Evolutionary conservation across 1,140 invertebrate genomes (phyloP), one percentile per base, ranked within the genome.

Genomic region (Heliconius congener): DNA sequence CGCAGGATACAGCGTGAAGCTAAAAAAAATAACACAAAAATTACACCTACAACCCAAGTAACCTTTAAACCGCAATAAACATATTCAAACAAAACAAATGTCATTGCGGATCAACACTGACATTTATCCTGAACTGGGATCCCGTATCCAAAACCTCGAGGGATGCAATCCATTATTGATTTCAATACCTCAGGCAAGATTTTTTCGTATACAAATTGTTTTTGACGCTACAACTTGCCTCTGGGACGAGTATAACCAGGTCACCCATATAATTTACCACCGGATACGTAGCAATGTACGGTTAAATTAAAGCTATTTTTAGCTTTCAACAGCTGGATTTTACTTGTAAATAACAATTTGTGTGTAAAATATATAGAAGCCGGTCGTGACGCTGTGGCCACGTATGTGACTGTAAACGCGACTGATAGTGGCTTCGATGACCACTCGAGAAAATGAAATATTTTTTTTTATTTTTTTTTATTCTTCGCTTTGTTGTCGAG

Each of bases 151-250:
- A 70, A 76, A 60, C 60, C 74, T 42, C 60, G 2, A 13, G 74
- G 57, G 74, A 71, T 57, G 23, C 60, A 76, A 50, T 76, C 57
- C 57, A 71, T 76, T 76, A 76, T 76, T 76, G 74, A 76, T 76
- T 76, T 76, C 39, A 55, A 71, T 76, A 30, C 55, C 55, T 70
- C 30, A 60, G 60, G 11, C 74, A 66, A 30, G 60, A 66, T 66
- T 76, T 76, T 76, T 76, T 71, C n/a, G 39, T 70, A 71, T 19
- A 76, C 60, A 76, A 71, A 76, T 76, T 71, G 60, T 76, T 76
- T 76, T 71, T 76, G 57, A 70, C 55, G 34, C 11, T 19, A 76
- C 57, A 37, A 57, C 27, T 39, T 37, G 34, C 30, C 60, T 66
- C 74, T 76, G 57, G 74, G 74, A 60, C 60, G 27, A 46, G 60